Percentiles rank a stretch among this genome's conserved stretches.
Evolutionary conservation across 2,888 invertebrate genomes (phyloP).

Genomic region (Dicycla oo): DNA sequence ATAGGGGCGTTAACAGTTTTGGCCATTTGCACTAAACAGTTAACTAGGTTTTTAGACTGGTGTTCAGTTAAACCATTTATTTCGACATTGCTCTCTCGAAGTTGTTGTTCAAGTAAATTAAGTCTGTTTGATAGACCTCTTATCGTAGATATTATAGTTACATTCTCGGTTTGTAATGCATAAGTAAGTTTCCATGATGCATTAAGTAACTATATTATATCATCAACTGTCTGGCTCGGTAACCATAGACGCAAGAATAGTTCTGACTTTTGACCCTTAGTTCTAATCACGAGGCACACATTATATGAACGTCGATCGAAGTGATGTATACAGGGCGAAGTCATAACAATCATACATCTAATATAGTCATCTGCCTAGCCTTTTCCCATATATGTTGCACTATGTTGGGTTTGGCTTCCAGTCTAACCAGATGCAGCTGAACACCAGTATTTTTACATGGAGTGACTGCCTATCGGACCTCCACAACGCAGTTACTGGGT

Average conservation of each 20-base stretch:
- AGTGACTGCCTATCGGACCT: no score
- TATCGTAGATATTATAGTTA: no score
- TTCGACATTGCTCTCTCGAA: no score
- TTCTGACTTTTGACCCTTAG: slow-evolving; percentile 40
- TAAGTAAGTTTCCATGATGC: slow-evolving; percentile 5
- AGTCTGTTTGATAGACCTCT: no score
- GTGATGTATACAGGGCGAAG: neutral
- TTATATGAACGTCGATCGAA: slow-evolving; percentile 10
- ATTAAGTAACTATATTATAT: slow-evolving; percentile 15
- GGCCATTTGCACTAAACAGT: no score
- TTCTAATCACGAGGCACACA: slow-evolving; percentile 34
- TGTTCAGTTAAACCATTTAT: no score
- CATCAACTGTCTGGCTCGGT: neutral
- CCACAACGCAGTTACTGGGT: no score
- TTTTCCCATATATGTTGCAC: neutral
- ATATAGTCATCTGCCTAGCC: neutral
- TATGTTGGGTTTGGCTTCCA: neutral
- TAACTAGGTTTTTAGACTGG: no score
- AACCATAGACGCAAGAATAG: slow-evolving; percentile 7
- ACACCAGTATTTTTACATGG: neutral
- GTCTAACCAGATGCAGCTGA: neutral
- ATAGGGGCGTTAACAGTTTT: no score
- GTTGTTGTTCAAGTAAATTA: no score
- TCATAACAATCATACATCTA: neutral
- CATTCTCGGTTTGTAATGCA: neutral